Evolutionary conservation across 2,888 invertebrate species (phyloP), one percentile per base, ranked within the genome.

Genomic region (Thumatha senex): DNA sequence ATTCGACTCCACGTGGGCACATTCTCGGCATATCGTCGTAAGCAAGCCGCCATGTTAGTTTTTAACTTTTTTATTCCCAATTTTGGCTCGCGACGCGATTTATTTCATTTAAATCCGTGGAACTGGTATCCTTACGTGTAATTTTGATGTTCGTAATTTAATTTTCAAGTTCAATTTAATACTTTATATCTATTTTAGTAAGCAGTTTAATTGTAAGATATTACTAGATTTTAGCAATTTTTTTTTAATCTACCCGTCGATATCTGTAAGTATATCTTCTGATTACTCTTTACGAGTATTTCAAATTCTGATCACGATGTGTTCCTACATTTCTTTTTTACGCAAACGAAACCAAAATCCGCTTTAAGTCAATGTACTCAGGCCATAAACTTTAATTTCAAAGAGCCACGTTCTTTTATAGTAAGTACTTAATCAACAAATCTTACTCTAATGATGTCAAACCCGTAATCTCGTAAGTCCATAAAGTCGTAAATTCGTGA

Each of bases 21-120:
- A 88, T 89, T 88, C 87, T 67, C 80, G 70, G 72, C 86, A 85
- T 90, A 85, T 84, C 78, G 80, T 76, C 75, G 77, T 73, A 63
- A 64, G 63, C 65, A 60, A 58, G 64, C 67, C 67, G 67, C 67
- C 67, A 67, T 67, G 57, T 67, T 67, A 47, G 47, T 11, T 58
- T 67, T 63, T 64, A 13, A 40, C 40, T 56, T 58, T 55, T 55
- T 62, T 62, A 54, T 54, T 55, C 44, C 30, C 31, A 46, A 45
- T 47, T 52, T 39, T 54, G 57, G 60, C 67, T 51, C 61, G 67
- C 65, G 60, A 40, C 50, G 13, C 18, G 33, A 36, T 58, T 58
- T 61, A 57, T 42, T 61, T 64, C 41, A 53, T 55, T 63, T 58
- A 49, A 61, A 63, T 66, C 56, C 35, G 4, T 46, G 39, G 58